These are phyloP conservation scores for Myopa testacea DNA, from an alignment of 2,888 invertebrate genomes.

Conservation along the genomic window DNA sequence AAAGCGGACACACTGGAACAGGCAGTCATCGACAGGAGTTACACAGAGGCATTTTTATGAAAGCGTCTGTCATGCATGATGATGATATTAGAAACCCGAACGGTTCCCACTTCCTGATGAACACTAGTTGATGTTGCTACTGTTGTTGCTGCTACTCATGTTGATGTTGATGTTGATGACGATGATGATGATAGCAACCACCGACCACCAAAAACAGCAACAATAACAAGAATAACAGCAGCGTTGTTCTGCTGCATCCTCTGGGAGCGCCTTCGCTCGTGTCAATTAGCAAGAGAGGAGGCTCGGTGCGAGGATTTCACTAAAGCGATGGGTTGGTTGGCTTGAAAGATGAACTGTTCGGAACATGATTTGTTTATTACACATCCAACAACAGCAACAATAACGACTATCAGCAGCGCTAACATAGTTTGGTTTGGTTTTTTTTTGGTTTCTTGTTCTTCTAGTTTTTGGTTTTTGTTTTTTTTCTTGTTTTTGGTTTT, in stretches of 20 bases:
- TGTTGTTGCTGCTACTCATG: background rate
- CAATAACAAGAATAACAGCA: background rate
- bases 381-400: constrained; percentile 23
- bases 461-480: no score
- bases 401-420: background rate
- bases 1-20: no score
- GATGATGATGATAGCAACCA: constrained; percentile 19
- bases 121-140: background rate
- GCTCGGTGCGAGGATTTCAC: no score
- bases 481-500: no score
- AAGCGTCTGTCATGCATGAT: background rate
- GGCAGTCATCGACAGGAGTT: no score
- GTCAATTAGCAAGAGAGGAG: constrained; percentile 12
- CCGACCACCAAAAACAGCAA: background rate
- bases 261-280: constrained; percentile 19
- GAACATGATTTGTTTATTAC: constrained; percentile 60
- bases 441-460: no score
- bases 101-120: background rate
- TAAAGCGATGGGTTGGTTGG: background rate
- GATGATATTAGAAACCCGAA: background rate
- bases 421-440: no score
- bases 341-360: background rate
- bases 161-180: constrained; percentile 10
- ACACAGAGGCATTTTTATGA: no score
- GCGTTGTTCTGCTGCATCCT: constrained; percentile 11